Evolutionary conservation across 2,113 vertebrate genomes (phyloP).

Genomic region (Microtus ochrogaster): DNA sequence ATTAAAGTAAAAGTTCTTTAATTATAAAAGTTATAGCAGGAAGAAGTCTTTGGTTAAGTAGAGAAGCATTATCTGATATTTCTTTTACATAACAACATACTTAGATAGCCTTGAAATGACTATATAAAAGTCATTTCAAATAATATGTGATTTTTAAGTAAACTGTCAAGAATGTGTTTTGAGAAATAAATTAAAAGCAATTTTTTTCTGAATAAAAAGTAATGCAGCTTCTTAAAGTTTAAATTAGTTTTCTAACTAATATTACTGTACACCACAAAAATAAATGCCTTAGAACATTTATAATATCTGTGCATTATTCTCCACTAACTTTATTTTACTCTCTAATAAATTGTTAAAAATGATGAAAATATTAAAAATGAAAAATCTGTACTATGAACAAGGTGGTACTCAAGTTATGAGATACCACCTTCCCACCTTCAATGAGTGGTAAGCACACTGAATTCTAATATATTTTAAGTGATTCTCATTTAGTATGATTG

Average conservation of each 20-base stretch:
- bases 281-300: not conserved
- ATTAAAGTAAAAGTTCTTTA: not conserved
- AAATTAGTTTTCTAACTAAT: not conserved
- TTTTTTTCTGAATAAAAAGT: not conserved
- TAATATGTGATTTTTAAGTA: not conserved
- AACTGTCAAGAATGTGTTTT: not conserved
- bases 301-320: not conserved
- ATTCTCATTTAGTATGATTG: not conserved
- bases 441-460: not conserved
- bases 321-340: not conserved
- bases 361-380: not conserved
- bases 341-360: not conserved
- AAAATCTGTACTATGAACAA: not conserved
- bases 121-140: constrained; percentile 9
- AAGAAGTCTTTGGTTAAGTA: not conserved
- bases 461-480: not conserved
- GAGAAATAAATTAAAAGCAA: not conserved
- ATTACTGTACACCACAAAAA: not conserved
- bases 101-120: not conserved
- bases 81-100: not conserved
- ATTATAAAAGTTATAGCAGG: not conserved
- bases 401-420: not conserved
- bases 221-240: not conserved
- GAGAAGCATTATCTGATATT: not conserved
- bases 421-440: not conserved